phyloP scores from a whole-genome alignment of 2,113 vertebrate species.

The Lagopus muta region DNA sequence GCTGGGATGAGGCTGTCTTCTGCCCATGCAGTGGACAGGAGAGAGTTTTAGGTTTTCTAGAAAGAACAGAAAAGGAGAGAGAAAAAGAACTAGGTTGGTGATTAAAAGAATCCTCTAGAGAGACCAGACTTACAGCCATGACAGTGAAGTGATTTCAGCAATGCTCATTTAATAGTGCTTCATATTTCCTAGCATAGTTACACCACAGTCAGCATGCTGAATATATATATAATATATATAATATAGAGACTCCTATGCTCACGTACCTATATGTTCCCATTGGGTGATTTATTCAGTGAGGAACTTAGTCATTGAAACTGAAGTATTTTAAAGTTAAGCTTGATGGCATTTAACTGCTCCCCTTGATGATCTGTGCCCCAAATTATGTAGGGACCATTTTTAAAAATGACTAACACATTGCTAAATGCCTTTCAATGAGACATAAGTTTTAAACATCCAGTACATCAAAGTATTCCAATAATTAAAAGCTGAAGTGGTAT shows the following conservation, averaged over 20 bases:
- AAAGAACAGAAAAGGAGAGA: background rate
- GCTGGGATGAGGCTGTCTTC: background rate
- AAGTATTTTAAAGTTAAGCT: background rate
- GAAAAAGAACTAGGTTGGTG: background rate
- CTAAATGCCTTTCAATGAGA: background rate
- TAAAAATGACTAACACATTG: background rate
- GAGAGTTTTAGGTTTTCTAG: background rate
- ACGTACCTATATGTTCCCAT: background rate
- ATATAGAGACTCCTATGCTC: background rate
- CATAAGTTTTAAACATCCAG: rapidly evolving
- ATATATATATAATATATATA: too few species aligned
- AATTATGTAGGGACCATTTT: background rate
- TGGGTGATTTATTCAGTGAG: background rate
- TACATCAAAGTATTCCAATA: background rate
- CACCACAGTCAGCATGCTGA: background rate
- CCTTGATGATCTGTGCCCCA: background rate
- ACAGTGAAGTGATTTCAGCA: background rate
- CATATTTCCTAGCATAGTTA: background rate
- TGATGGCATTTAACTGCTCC: background rate
- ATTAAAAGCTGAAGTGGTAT: background rate
- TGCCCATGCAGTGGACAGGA: background rate
- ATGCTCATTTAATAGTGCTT: background rate
- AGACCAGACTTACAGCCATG: background rate
- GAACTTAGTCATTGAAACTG: constrained; percentile 1
- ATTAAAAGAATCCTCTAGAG: background rate